Percentiles rank a stretch among this genome's conserved stretches.
phyloP scores from a whole-genome alignment of 2,888 invertebrate genomes.

The Stenurella melanura region DNA sequence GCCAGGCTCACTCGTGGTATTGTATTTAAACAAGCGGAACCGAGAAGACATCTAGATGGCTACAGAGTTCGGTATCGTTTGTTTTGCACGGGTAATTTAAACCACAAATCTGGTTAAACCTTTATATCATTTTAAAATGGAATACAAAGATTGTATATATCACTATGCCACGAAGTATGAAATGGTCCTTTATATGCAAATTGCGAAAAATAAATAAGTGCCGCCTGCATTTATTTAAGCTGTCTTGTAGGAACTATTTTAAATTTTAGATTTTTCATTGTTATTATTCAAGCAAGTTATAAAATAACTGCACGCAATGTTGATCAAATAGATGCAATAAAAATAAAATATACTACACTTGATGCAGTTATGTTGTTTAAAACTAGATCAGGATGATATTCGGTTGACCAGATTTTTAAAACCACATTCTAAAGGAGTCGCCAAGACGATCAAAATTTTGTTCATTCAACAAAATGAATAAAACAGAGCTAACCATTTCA shows the following conservation, averaged over 20 bases:
- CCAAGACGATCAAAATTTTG: no score
- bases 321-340: background rate
- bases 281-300: constrained; percentile 3
- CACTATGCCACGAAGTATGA: constrained; percentile 3
- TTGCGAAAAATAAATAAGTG: constrained; percentile 1
- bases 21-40: constrained; percentile 9
- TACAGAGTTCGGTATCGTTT: constrained; percentile 2
- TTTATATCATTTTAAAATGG: constrained; percentile 25
- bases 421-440: no score
- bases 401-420: no score
- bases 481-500: no score
- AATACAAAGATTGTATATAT: constrained; percentile 24
- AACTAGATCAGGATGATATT: background rate
- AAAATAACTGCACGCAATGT: constrained; percentile 12
- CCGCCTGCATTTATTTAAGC: constrained; percentile 1
- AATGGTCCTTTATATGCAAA: constrained; percentile 28
- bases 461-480: no score
- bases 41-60: constrained; percentile 16
- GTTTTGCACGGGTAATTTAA: constrained; percentile 2
- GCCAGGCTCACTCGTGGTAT: constrained; percentile 8
- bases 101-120: background rate
- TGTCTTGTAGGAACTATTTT: constrained; percentile 11
- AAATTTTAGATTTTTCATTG: constrained; percentile 31
- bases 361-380: background rate
- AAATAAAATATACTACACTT: background rate